These are phyloP conservation scores for Nyctereutes procyonoides DNA, from an alignment of 2,113 vertebrate genomes.

Conservation along the genomic window DNA sequence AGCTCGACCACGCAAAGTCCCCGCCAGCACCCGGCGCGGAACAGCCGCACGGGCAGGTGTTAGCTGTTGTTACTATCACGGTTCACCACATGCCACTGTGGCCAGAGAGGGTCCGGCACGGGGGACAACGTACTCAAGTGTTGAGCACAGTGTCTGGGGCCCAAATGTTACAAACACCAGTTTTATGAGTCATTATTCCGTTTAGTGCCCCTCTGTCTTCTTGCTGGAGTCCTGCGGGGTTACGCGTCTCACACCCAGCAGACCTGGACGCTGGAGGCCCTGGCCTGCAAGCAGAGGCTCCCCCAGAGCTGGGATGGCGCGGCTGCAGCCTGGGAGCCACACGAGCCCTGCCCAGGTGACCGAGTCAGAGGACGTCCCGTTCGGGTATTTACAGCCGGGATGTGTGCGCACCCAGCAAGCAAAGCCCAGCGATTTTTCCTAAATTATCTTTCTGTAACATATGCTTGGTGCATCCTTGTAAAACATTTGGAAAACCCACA, in stretches of 20 bases:
- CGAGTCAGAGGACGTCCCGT: accelerated
- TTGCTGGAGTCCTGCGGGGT: neutral
- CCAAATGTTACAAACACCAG: accelerated
- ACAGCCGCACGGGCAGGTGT: accelerated
- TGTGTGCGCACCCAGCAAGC: neutral
- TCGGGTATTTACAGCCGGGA: neutral
- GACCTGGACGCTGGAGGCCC: too few species aligned
- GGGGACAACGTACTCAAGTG: neutral
- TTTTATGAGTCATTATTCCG: neutral
- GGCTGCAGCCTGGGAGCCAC: accelerated
- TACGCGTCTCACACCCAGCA: neutral
- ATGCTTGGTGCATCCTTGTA: accelerated
- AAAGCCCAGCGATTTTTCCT: too few species aligned
- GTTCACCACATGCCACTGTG: accelerated
- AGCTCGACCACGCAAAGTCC: accelerated
- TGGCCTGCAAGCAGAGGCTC: accelerated
- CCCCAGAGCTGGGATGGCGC: accelerated
- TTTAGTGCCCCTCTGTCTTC: neutral
- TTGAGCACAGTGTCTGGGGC: neutral
- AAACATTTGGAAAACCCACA: neutral
- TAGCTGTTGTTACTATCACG: accelerated
- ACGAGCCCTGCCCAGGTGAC: accelerated
- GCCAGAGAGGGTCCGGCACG: accelerated
- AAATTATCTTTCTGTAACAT: neutral
- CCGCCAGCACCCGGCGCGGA: accelerated